Evolutionary conservation across 2,888 invertebrate genomes (phyloP).

Genomic region (Sarcophaga subvicina): DNA sequence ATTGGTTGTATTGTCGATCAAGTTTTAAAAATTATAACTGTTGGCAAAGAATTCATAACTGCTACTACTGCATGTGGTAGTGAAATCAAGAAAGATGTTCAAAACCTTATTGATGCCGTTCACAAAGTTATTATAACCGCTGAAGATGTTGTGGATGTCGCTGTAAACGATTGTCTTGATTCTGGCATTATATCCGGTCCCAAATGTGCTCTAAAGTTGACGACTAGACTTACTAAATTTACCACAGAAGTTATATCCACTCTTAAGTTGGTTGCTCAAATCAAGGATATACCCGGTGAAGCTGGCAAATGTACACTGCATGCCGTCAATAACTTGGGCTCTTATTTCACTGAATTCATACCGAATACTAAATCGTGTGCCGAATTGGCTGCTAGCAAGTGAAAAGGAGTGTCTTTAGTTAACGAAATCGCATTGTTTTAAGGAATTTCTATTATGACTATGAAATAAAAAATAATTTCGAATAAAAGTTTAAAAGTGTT

Average conservation of each 20-base stretch:
- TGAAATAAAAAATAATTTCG: no score
- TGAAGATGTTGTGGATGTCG: slow-evolving; percentile 24
- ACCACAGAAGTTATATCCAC: slow-evolving; percentile 66
- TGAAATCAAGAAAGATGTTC: slow-evolving; percentile 70
- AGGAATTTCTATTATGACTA: no score
- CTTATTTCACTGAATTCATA: slow-evolving; percentile 55
- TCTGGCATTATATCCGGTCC: slow-evolving; percentile 9
- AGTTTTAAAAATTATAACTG: slow-evolving; percentile 70
- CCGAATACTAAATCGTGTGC: slow-evolving; percentile 55
- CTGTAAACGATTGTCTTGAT: no score
- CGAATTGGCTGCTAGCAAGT: slow-evolving; percentile 30
- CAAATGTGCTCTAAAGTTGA: slow-evolving; percentile 69
- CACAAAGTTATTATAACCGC: slow-evolving; percentile 72
- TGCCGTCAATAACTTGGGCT: slow-evolving; percentile 45
- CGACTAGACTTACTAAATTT: slow-evolving; percentile 65
- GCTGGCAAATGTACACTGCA: slow-evolving; percentile 40
- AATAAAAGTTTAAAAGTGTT: no score
- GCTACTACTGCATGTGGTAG: slow-evolving; percentile 71
- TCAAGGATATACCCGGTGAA: slow-evolving; percentile 70
- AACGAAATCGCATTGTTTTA: no score
- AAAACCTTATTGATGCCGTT: slow-evolving; percentile 72
- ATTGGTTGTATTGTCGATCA: slow-evolving; percentile 74
- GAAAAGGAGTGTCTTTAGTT: no score
- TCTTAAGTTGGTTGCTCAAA: slow-evolving; percentile 69
- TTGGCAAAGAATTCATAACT: slow-evolving; percentile 69